Evolutionary conservation across 2,113 vertebrate species (phyloP), one percentile per base, ranked within the genome.

Genomic region (human): DNA sequence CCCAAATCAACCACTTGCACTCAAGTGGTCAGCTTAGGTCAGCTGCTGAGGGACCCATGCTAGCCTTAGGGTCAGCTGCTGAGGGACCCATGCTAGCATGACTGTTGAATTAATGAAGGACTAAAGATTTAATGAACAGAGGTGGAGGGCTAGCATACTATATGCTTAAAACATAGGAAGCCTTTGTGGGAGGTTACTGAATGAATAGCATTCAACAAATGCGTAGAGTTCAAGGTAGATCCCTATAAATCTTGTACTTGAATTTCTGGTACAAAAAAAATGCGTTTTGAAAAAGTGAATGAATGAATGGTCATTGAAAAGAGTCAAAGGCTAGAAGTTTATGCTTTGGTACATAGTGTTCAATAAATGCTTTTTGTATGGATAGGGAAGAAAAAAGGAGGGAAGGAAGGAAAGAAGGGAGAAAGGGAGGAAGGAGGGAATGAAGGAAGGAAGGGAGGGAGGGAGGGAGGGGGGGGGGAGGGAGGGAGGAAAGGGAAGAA

Each of bases 401-500:
- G n/a, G 16, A 30, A 14, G 3, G 30, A 2, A 4, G 35, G 8
- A 5, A n/a, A 16, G 7, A 50, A 18, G 18, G 27, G 3, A 35
- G n/a, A 20, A 2, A 13, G 8, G 72, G 4, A 43, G 2, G 23
- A 2, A 57, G 22, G 17, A 22, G 18, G 10, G 3, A 20, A 1
- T 9, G 48, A 1, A 8, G 8, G 78, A 5, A 35, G 16, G 22
- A 52, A 35, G 20, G 27, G 8, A 27, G 2, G 2, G 4, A 27
- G 5, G n/a, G 4, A 6, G 13, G 18, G 11, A 27, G 5, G n/a
- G 4, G 50, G 35, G 10, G 18, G 59, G 2, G 2, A 32, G 38
- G 25, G 20, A 7, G 14, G 52, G 30, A 4, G 3, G 27, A 9
- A 3, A 66, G 18, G 17, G 23, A 25, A 10, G 8, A 17, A 3